These are phyloP conservation scores for Taurulus bubalis DNA, from an alignment of 2,113 vertebrate genomes.

Conservation along the genomic window DNA sequence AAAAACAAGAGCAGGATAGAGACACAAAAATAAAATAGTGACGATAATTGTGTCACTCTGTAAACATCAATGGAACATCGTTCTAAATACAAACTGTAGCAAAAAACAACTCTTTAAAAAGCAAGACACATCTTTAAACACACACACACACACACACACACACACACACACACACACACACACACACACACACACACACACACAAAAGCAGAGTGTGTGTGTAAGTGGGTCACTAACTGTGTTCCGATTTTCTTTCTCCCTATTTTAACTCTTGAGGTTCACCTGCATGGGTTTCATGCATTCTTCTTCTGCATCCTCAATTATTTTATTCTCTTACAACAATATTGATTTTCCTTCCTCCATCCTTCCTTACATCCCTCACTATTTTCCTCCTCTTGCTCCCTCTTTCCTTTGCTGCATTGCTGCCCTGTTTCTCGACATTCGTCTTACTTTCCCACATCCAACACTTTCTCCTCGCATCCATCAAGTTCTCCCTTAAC, in stretches of 20 bases:
- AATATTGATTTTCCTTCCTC: neutral
- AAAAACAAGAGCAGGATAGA: conserved; percentile 15
- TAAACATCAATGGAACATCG: conserved; percentile 11
- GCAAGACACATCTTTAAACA: neutral
- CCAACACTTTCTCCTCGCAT: neutral
- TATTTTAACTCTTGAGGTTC: neutral
- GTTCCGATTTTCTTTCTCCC: conserved; percentile 25
- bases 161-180: conserved; percentile 5
- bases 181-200: neutral
- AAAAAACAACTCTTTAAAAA: conserved; percentile 9
- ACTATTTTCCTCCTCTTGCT: neutral
- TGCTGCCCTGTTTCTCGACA: neutral
- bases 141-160: neutral
- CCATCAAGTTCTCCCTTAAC: neutral
- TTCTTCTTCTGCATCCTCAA: neutral
- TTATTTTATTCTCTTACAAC: neutral
- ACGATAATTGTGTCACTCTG: neutral
- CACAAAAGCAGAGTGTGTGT: conserved; percentile 5
- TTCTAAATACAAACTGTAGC: conserved; percentile 26
- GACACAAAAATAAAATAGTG: neutral
- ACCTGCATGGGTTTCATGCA: conserved; percentile 13
- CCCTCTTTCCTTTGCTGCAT: neutral
- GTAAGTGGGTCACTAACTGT: conserved; percentile 50
- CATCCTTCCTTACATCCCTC: neutral
- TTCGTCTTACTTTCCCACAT: neutral